A percentile compares a stretch with the other conserved stretches of the same genome.
Conservation (phyloP, 2,888 invertebrate genomes). For the Meloe dianella region DNA sequence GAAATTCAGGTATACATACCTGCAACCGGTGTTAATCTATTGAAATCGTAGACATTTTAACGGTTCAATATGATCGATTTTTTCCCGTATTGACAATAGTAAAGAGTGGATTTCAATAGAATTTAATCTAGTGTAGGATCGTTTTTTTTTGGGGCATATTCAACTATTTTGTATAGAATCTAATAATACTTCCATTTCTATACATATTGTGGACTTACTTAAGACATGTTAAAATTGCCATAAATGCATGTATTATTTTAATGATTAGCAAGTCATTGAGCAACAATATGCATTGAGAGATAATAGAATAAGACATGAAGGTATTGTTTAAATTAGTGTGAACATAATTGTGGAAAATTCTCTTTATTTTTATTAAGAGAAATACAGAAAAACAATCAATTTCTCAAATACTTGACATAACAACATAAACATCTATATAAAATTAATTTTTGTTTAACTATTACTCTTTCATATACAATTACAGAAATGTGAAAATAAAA, state of each 20-base stretch:
- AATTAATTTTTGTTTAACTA: no score
- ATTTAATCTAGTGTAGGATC: no score
- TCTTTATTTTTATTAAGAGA: background rate
- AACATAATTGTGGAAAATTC: conserved; percentile 3
- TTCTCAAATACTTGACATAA: background rate
- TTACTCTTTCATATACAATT: background rate
- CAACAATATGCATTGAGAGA: background rate
- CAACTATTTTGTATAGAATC: no score
- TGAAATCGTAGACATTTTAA: conserved; percentile 15
- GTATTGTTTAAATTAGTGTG: background rate
- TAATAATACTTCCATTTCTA: no score
- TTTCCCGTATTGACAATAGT: background rate
- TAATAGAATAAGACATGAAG: background rate
- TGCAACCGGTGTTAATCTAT: background rate
- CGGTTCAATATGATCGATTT: conserved; percentile 7
- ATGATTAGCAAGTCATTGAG: background rate
- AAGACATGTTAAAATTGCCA: background rate
- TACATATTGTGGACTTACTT: no score
- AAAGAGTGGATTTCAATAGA: no score
- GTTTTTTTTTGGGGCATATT: no score
- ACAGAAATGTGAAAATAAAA: background rate
- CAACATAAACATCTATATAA: background rate
- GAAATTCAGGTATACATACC: conserved; percentile 1
- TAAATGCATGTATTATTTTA: background rate
- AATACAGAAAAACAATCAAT: background rate